A percentile compares a stretch with the other conserved stretches of the same genome.
Conservation (phyloP, 2,797 vertebrate genomes). For the Lycodopsis pacificus region DNA sequence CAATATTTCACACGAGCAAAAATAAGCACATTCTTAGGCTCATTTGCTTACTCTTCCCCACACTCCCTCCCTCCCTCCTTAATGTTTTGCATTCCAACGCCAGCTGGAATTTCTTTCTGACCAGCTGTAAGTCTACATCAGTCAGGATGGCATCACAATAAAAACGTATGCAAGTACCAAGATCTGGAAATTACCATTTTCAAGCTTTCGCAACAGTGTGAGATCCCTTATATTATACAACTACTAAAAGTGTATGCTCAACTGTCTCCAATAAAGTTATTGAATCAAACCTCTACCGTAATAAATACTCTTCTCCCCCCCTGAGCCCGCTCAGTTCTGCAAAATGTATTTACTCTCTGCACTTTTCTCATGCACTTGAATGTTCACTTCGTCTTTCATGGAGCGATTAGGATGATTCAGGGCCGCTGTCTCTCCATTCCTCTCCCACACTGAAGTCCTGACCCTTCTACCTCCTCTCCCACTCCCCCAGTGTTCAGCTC, state of each 20-base stretch:
- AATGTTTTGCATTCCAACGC: constrained; percentile 9
- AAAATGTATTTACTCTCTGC: constrained; percentile 29
- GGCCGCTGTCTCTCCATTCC: constrained; percentile 42
- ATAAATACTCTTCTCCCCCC: not conserved
- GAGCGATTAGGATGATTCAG: constrained; percentile 61
- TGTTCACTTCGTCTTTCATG: constrained; percentile 37
- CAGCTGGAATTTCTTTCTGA: constrained; percentile 4
- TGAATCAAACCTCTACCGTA: not conserved
- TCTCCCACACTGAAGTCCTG: constrained; percentile 48
- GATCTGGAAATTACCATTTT: not conserved
- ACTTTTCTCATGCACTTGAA: constrained; percentile 21
- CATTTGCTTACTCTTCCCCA: not conserved
- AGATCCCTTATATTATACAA: not conserved
- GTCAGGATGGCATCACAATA: not conserved
- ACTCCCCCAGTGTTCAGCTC: constrained; percentile 28
- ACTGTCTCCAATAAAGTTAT: not conserved
- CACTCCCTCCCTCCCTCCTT: not conserved
- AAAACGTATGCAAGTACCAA: not conserved
- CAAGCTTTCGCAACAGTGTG: not conserved
- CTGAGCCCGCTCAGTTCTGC: not conserved
- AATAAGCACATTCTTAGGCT: not conserved
- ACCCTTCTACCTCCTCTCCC: constrained; percentile 44
- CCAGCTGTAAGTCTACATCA: not conserved
- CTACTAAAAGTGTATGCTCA: not conserved
- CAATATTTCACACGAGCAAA: not conserved